Conservation (phyloP, 37 sponge, comb jelly and placozoan species). For the Lycopodina hypogea region DNA sequence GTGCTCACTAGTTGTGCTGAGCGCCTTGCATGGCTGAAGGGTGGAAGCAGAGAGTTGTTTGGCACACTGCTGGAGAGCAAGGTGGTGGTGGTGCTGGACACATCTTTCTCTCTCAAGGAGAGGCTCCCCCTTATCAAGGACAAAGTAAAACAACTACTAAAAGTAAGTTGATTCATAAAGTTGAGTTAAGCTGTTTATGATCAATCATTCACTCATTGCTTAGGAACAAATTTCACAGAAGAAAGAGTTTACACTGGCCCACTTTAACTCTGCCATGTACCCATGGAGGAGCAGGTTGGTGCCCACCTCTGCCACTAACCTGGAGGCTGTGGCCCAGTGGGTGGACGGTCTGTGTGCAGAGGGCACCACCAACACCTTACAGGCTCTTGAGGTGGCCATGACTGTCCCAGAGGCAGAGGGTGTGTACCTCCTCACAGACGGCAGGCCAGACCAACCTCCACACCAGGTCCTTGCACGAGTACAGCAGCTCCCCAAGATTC, state of each 20-base stretch:
- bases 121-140: conserved; percentile 71
- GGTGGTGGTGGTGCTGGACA: conserved; percentile 72
- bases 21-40: conserved; percentile 73
- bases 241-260: conserved; percentile 61
- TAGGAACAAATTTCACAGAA: conserved; percentile 67
- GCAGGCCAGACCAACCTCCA: conserved; percentile 65
- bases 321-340: conserved; percentile 69
- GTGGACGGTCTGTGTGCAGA: conserved; percentile 54
- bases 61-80: conserved; percentile 81
- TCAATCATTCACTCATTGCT: background rate
- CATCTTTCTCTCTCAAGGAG: conserved; percentile 72
- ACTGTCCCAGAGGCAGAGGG: conserved; percentile 57
- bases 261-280: conserved; percentile 49
- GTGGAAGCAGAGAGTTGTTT: conserved; percentile 86
- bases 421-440: conserved; percentile 89
- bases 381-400: conserved; percentile 59
- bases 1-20: conserved; percentile 26
- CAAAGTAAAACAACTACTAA: conserved; percentile 58
- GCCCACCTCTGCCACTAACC: conserved; percentile 53
- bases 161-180: conserved; percentile 25
- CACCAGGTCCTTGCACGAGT: conserved; percentile 53
- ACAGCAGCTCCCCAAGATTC: conserved; percentile 54
- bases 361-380: conserved; percentile 78
- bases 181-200: background rate
- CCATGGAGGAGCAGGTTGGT: conserved; percentile 67